A percentile compares a stretch with the other conserved stretches of the same genome.
These are phyloP conservation scores for Condylura cristata DNA, from an alignment of 2,113 vertebrate species.

Conservation along the genomic window DNA sequence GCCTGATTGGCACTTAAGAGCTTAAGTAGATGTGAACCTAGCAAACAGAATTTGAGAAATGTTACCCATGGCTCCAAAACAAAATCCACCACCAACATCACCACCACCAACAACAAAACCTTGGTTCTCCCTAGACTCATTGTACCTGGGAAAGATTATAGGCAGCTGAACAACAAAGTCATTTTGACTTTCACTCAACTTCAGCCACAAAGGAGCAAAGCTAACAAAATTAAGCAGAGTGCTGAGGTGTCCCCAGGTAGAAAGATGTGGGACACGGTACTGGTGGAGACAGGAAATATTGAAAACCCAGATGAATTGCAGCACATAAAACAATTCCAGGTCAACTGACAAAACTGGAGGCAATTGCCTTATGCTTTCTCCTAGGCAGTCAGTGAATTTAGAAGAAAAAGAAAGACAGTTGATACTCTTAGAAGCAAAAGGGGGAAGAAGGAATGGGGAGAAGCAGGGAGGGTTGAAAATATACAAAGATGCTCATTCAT, in stretches of 20 bases:
- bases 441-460: not conserved
- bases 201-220: not conserved
- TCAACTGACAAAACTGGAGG: not conserved
- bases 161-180: not conserved
- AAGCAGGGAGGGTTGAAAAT: too few species aligned
- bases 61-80: slow-evolving; percentile 14
- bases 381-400: not conserved
- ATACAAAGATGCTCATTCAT: not conserved
- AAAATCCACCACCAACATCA: not conserved
- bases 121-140: not conserved
- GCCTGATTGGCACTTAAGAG: not conserved
- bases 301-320: not conserved
- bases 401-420: not conserved
- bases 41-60: slow-evolving; percentile 60
- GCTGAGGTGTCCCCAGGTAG: not conserved
- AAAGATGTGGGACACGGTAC: not conserved
- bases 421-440: not conserved
- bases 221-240: not conserved
- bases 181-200: not conserved
- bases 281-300: not conserved
- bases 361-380: not conserved
- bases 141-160: not conserved
- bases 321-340: not conserved
- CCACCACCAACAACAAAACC: not conserved
- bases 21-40: slow-evolving; percentile 32